These are phyloP conservation scores for Drosophila ironensis DNA, from an alignment of 1,140 invertebrate species.

Conservation along the genomic window DNA sequence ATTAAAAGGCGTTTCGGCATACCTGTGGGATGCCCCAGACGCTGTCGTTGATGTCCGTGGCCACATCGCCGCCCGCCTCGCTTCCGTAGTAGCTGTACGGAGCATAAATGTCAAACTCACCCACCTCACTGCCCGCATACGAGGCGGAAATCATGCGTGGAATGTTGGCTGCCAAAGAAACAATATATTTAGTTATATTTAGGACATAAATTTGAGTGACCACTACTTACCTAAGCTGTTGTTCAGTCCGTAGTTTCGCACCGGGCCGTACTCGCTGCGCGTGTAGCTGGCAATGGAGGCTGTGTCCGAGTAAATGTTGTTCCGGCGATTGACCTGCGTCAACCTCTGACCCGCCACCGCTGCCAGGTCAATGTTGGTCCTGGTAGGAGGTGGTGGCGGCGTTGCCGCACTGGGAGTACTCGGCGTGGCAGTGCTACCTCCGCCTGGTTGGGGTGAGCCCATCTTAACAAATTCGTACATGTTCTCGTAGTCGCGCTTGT, in stretches of 20 bases:
- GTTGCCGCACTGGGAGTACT: slow-evolving; percentile 26
- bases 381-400: slow-evolving; percentile 64
- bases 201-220: not conserved
- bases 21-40: slow-evolving; percentile 81
- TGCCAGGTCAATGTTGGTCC: slow-evolving; percentile 62
- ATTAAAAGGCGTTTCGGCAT: not conserved
- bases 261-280: slow-evolving; percentile 79
- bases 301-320: slow-evolving; percentile 77
- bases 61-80: slow-evolving; percentile 82
- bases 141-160: slow-evolving; percentile 86
- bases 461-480: slow-evolving; percentile 80
- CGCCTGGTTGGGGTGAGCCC: slow-evolving; percentile 20
- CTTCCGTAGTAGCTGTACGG: slow-evolving; percentile 89
- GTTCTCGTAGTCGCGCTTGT: slow-evolving; percentile 80
- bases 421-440: slow-evolving; percentile 23
- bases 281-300: slow-evolving; percentile 76
- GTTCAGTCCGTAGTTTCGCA: slow-evolving; percentile 65
- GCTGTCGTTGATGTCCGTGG: slow-evolving; percentile 78
- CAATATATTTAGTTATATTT: not conserved
- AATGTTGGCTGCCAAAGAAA: slow-evolving; percentile 77
- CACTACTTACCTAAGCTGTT: slow-evolving; percentile 68
- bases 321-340: slow-evolving; percentile 37
- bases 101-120: slow-evolving; percentile 89
- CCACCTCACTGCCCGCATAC: slow-evolving; percentile 90
- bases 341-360: slow-evolving; percentile 54